phyloP scores from a whole-genome alignment of 2,797 vertebrate genomes.

The Eleutherodactylus coqui region DNA sequence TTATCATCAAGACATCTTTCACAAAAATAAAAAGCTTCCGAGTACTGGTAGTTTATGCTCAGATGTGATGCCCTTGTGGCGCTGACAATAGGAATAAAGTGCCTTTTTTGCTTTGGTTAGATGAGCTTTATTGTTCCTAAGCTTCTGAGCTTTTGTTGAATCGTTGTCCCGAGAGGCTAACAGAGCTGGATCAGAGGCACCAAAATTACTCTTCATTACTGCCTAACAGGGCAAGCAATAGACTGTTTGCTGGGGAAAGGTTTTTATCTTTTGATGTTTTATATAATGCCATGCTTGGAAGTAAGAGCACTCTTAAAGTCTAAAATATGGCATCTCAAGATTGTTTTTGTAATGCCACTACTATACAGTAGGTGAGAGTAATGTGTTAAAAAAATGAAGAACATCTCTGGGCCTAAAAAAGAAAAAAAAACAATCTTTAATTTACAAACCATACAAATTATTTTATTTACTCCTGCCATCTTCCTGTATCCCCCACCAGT shows the following conservation, averaged over 20 bases:
- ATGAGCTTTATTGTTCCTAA: constrained; percentile 40
- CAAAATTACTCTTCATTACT: constrained; percentile 36
- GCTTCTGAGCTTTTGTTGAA: constrained; percentile 33
- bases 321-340: neutral
- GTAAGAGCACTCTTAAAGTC: neutral
- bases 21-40: constrained; percentile 9
- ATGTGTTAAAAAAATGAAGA: too few species aligned
- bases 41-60: constrained; percentile 10
- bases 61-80: constrained; percentile 5
- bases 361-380: too few species aligned
- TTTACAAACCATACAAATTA: too few species aligned
- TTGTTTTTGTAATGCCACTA: neutral
- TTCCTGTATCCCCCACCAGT: too few species aligned
- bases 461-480: too few species aligned
- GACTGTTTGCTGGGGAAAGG: neutral
- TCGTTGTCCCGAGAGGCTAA: constrained; percentile 46
- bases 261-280: neutral
- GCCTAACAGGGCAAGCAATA: neutral
- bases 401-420: too few species aligned
- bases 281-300: neutral
- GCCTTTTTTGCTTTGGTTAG: constrained; percentile 59
- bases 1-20: neutral
- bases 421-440: too few species aligned
- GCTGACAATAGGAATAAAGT: constrained; percentile 39
- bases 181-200: constrained; percentile 29